These are phyloP conservation scores for Pseudomyrmex concolor DNA, from an alignment of 1,140 invertebrate species.

Conservation along the genomic window DNA sequence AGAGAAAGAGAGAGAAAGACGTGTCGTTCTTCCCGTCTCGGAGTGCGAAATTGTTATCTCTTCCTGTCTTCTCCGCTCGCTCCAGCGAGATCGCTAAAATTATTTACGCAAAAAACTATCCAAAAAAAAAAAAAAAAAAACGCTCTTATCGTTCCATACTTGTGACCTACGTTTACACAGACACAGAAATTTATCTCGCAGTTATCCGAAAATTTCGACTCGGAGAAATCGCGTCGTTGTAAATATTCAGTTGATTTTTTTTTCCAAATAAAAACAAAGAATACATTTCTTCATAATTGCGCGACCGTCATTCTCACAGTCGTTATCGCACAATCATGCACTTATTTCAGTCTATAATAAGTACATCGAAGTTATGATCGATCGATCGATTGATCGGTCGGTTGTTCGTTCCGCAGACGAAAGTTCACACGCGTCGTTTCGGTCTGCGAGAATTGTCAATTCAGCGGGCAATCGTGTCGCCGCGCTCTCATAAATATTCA, in stretches of 20 bases:
- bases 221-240: too few species aligned
- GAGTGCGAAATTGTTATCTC: conserved; percentile 47
- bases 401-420: neutral
- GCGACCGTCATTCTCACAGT: too few species aligned
- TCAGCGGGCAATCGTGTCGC: conserved; percentile 42
- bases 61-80: conserved; percentile 42
- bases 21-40: conserved; percentile 41
- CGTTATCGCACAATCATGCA: too few species aligned
- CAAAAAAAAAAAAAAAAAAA: too few species aligned
- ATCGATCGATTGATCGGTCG: neutral
- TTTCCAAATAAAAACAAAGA: too few species aligned
- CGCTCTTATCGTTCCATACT: too few species aligned
- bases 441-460: conserved; percentile 45
- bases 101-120: neutral
- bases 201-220: too few species aligned
- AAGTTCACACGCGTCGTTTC: conserved; percentile 42
- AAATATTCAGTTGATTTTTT: too few species aligned
- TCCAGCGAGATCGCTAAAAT: neutral
- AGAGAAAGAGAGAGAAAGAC: neutral
- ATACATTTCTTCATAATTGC: too few species aligned
- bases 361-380: neutral
- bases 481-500: conserved; percentile 57
- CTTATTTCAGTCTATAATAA: conserved; percentile 13
- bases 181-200: too few species aligned
- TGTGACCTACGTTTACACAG: too few species aligned